Conservation (phyloP, 2,113 vertebrate species). For the Mesembrinibis cayennensis region DNA sequence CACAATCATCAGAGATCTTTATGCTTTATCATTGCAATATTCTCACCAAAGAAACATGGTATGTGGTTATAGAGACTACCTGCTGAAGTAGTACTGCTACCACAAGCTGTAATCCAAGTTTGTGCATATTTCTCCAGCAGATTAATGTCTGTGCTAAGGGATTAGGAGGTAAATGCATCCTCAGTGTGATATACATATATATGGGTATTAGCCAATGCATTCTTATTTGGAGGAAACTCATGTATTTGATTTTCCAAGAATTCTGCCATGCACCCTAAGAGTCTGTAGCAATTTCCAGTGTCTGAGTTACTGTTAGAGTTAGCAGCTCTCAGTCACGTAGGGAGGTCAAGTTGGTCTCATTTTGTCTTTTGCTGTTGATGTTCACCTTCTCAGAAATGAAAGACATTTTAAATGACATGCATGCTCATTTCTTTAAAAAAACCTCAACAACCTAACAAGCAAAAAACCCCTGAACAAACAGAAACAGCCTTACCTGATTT, state of each 20-base stretch:
- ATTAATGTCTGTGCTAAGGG: neutral
- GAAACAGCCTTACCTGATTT: neutral
- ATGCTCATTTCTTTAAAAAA: neutral
- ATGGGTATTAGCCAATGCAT: fast-evolving
- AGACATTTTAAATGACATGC: neutral
- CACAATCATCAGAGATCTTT: neutral
- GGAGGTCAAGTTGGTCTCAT: neutral
- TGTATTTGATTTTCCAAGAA: neutral
- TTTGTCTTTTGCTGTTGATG: neutral
- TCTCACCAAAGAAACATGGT: neutral
- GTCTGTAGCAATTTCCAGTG: neutral
- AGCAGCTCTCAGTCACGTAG: neutral
- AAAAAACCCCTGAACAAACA: neutral
- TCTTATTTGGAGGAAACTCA: neutral
- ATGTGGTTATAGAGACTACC: neutral
- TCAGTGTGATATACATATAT: too few relatives aligned
- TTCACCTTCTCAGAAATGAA: neutral
- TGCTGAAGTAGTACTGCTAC: neutral
- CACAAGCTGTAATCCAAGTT: neutral
- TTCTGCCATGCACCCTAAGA: neutral
- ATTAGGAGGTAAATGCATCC: neutral
- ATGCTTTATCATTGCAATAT: neutral
- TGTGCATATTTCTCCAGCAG: neutral
- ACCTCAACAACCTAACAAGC: neutral
- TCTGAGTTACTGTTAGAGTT: neutral